Base-by-base conservation (phyloP, 2,113 vertebrate genomes). In the Rhagologus leucostigma region DNA sequence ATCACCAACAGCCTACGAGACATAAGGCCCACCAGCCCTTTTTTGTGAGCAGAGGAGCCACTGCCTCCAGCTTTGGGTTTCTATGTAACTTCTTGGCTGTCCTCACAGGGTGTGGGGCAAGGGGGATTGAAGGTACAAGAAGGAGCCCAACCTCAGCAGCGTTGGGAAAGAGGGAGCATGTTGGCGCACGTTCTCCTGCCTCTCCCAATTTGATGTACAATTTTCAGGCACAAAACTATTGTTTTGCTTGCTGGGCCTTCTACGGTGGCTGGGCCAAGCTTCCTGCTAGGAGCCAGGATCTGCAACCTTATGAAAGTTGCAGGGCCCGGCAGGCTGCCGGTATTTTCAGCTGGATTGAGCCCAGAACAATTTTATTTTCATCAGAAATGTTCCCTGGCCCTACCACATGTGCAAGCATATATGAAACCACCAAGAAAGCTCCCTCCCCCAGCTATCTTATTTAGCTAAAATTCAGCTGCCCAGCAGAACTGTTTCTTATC, bases 311-410 rank as follows among this genome's bases (percentile, higher is more conserved):
- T 94, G 96, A 95, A 97, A 96, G 95, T 78, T 90, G 88, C 90
- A 95, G 89, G 49, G 90, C 96, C 95, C 56, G 26, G 83, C 96
- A 96, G 84, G 86, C 95, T 96, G 92, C 95, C 69, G 33, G 80
- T 89, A 90, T 96, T 96, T 96, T 92, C 80, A 95, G 76, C 90
- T 97, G 96, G 96, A 93, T 76, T 12, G 13, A 92, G 69, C 90
- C 96, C 96, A 97, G 93, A 93, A 92, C 93, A 89, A 90, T 97
- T 96, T 97, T 97, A 96, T 97, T 97, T 96, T 96, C 93, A 95
- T 96, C 96, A 96, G 84, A 96, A 96, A 90, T 82, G 88, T 97
- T 96, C 96, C 80, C 71, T 95, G 92, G 96, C 95, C 92, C 96
- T 95, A 96, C 92, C 90, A 94, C 96, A 95, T 89, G 64, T 96